Evolutionary conservation across 2,113 vertebrate genomes (phyloP).

Genomic region (Picathartes gymnocephalus): DNA sequence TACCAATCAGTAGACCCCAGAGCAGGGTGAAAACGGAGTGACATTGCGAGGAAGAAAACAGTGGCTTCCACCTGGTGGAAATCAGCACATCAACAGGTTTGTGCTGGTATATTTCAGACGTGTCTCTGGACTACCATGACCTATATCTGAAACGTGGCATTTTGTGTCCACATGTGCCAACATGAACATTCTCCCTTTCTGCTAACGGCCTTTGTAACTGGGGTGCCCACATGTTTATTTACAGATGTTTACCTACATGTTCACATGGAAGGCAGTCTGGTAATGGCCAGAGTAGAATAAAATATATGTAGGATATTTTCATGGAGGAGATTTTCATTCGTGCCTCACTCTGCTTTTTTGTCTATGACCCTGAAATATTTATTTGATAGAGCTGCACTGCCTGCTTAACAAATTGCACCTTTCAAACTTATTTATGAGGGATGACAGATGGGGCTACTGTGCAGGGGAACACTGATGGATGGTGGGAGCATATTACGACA

Average conservation of each 20-base stretch:
- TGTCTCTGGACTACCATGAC: background rate
- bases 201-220: background rate
- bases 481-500: background rate
- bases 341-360: background rate
- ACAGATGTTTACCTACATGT: background rate
- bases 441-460: background rate
- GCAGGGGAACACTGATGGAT: background rate
- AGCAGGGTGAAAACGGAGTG: background rate
- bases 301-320: background rate
- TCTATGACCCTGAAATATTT: background rate
- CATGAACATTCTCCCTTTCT: background rate
- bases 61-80: background rate
- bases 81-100: background rate
- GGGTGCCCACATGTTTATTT: background rate
- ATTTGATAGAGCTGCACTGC: background rate
- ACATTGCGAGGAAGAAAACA: fast-evolving
- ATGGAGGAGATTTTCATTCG: background rate
- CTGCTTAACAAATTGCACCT: background rate
- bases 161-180: background rate
- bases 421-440: background rate
- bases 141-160: background rate
- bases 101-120: background rate
- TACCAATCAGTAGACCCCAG: background rate
- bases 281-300: background rate
- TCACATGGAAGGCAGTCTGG: background rate